These are phyloP conservation scores for Aphidius ervi DNA, from an alignment of 1,140 invertebrate species.

Conservation along the genomic window DNA sequence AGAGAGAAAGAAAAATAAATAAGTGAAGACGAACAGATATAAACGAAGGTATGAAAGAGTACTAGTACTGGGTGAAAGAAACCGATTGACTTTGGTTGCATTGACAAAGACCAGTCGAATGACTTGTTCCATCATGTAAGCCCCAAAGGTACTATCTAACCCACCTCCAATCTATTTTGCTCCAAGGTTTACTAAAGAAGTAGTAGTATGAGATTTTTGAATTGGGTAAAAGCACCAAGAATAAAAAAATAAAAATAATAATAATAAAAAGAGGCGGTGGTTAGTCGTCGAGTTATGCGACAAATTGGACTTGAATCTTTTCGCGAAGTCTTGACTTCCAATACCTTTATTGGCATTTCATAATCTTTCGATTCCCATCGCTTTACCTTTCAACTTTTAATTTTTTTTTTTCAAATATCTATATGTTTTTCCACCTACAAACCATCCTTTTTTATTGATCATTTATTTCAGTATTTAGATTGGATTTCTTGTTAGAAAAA, in stretches of 20 bases:
- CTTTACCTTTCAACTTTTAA: neutral
- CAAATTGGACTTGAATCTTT: slow-evolving; percentile 19
- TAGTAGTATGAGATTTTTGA: too few relatives aligned
- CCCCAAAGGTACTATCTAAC: too few relatives aligned
- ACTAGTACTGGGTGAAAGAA: neutral
- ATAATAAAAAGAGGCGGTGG: neutral
- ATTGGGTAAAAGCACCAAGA: too few relatives aligned
- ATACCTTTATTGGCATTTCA: slow-evolving; percentile 17
- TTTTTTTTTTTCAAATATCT: too few relatives aligned
- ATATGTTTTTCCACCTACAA: neutral
- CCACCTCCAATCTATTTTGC: too few relatives aligned
- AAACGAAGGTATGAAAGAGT: neutral
- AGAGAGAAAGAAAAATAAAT: neutral
- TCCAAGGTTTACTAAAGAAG: neutral
- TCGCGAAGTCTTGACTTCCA: slow-evolving; percentile 1
- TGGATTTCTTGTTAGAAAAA: neutral
- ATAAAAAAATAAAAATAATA: neutral
- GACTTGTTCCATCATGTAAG: neutral
- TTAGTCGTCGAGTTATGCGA: slow-evolving; percentile 19
- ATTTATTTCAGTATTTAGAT: neutral
- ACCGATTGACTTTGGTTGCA: slow-evolving; percentile 11
- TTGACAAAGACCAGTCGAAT: slow-evolving; percentile 12
- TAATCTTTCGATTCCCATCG: slow-evolving; percentile 16
- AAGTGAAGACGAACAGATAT: too few relatives aligned
- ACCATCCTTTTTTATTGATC: neutral